Conservation (phyloP, 2,797 vertebrate species). For the Percopsis omiscomaycus region DNA sequence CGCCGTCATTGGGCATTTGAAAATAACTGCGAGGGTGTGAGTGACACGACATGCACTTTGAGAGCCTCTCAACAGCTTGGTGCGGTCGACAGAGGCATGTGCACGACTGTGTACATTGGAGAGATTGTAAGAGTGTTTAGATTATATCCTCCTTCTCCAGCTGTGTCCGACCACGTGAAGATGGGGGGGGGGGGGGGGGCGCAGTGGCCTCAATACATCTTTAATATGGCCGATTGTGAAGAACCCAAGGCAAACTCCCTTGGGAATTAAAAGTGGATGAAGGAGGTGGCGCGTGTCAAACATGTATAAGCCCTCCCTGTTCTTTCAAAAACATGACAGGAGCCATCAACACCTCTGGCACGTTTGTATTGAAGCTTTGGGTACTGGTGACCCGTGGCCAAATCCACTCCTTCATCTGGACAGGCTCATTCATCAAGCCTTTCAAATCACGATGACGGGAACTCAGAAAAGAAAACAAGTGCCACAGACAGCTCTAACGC, state of each 20-base stretch:
- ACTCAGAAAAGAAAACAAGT: conserved; percentile 6
- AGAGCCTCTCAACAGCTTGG: conserved; percentile 56
- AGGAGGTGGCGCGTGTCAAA: conserved; percentile 22
- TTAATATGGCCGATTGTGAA: conserved; percentile 40
- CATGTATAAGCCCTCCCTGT: conserved; percentile 59
- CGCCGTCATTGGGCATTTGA: conserved; percentile 53
- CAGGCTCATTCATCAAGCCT: conserved; percentile 58
- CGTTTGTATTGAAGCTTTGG: conserved; percentile 49
- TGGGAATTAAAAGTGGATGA: conserved; percentile 36
- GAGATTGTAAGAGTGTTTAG: conserved; percentile 65
- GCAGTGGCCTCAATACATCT: conserved; percentile 25
- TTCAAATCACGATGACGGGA: conserved; percentile 41
- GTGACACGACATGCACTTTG: conserved; percentile 59
- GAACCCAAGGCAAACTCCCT: conserved; percentile 40
- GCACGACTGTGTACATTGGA: conserved; percentile 54
- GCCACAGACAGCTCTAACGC: conserved; percentile 1
- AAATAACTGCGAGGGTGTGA: conserved; percentile 62
- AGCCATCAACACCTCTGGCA: conserved; percentile 60
- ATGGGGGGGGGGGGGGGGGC: conserved; percentile 44
- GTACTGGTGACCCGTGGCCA: conserved; percentile 37
- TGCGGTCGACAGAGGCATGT: conserved; percentile 47
- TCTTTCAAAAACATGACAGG: conserved; percentile 67
- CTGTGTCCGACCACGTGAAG: conserved; percentile 56
- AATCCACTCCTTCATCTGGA: conserved; percentile 48
- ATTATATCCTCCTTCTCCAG: conserved; percentile 57